Base-by-base conservation (phyloP, 2,113 vertebrate genomes). In the Nesospiza acunhae region DNA sequence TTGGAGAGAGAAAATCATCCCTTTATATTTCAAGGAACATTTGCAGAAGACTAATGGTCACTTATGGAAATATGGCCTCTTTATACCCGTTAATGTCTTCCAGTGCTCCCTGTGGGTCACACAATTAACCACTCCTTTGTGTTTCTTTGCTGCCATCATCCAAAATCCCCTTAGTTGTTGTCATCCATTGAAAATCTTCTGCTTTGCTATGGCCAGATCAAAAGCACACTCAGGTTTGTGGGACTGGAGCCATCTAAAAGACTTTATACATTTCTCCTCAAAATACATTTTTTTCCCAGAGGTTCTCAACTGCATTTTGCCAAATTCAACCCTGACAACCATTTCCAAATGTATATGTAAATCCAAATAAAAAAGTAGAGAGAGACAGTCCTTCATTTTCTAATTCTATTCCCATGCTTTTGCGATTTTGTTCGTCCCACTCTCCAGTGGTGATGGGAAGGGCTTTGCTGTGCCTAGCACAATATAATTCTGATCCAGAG, bases 1-100 rank as follows among this genome's bases (percentile, higher is more conserved):
- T 89, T 94, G 90, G 85, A 92, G 41, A 81, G 77, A 92, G 58
- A 87, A 96, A 92, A 95, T 46, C 41, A 93, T 96, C 84, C 92
- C 86, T 94, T 95, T 95, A 96, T 87, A 92, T 96, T 96, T 96
- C 95, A 96, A 93, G 89, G 93, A 95, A 96, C 90, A 91, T 96
- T 96, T 96, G 95, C 80, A 64, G 93, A 97, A 96, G 96, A 95
- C 83, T 96, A 96, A 96, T 95, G 90, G 96, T 95, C 96, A 95
- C 90, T 95, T 96, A 96, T 87, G 80, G 69, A 96, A 96, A 96
- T 94, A 95, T 44, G 90, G 86, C 86, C 76, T 93, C 92, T 96
- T 96, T 95, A 96, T 76, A 90, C 80, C 88, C 76, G 82, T 90
- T 97, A 93, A 93, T 79, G 94, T 93, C 86, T 90, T 93, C 89